Base-by-base conservation (phyloP, 2,888 invertebrate genomes). In the Liopterus haemorrhoidalis region DNA sequence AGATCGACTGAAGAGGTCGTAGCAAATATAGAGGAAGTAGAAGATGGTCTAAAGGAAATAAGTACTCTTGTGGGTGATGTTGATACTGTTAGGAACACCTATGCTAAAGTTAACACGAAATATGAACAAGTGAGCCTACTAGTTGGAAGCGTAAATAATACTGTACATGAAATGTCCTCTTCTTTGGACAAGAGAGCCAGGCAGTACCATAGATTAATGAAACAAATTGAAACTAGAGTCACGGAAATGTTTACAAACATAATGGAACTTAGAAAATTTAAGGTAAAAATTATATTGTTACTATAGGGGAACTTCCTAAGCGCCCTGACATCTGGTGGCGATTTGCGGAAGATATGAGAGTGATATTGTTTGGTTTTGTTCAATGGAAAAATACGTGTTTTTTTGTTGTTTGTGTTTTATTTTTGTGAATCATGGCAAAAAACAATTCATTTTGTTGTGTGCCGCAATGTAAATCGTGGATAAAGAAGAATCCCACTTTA, bases 221-320 rank as follows among this genome's bases (percentile, higher is more conserved):
- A 60, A 33, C 61, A 60, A 30, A 70, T 72, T 31, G 61, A 67
- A 4, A 54, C 57, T 11, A 65, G 57, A 36, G 65, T 73, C 4
- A 65, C 68, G 46, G 56, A 61, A 42, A 64, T 70, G 2, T 82
- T 81, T 60, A 68, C 70, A 50, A 70, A 70, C 18, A 71, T 79
- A 31, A 64, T 82, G 14, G 66, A 68, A 21, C 57, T 75, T 27
- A 65, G 80, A 49, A 72, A 76, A 3, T 81, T 78, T 59, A 70
- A 74, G 57, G 79, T 79, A 63, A 61, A 65, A 59, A 31, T 25
- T 16, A 30, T 39, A 40, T 19, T n/a, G n/a, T n/a, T n/a, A n/a
- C n/a, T n/a, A n/a, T n/a, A n/a, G n/a, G n/a, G n/a, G n/a, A n/a
- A n/a, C n/a, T n/a, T n/a, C n/a, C n/a, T n/a, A n/a, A n/a, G n/a